These are phyloP conservation scores for Garrulus glandarius DNA, from an alignment of 2,797 vertebrate genomes.

Conservation along the genomic window DNA sequence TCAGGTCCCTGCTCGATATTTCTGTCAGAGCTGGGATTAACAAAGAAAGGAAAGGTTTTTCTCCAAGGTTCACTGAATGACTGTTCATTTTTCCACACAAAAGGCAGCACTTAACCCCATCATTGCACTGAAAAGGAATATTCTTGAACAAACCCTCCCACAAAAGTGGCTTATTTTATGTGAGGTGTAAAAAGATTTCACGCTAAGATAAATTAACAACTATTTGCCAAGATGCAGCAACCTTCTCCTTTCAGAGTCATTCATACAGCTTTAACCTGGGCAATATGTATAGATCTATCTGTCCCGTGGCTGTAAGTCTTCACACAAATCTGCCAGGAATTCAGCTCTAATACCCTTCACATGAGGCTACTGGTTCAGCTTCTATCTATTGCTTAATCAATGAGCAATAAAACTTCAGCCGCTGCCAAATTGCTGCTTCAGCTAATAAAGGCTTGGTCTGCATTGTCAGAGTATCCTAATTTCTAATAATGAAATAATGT, in stretches of 20 bases:
- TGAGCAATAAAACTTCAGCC: conserved; percentile 61
- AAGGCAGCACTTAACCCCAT: not conserved
- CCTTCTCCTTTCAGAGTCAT: conserved; percentile 7
- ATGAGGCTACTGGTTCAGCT: conserved; percentile 23
- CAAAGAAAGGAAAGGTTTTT: not conserved
- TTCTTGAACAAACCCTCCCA: not conserved
- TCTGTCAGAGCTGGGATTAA: not conserved
- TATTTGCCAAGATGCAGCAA: not conserved
- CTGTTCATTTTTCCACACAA: not conserved
- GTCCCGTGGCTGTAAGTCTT: not conserved
- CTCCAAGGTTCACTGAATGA: not conserved
- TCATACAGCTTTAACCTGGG: not conserved
- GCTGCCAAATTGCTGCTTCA: conserved; percentile 57
- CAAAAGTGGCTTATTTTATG: not conserved
- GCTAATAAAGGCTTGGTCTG: conserved; percentile 54
- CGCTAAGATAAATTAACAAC: not conserved
- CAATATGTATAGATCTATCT: not conserved
- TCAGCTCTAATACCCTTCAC: conserved; percentile 39
- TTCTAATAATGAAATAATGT: conserved; percentile 51
- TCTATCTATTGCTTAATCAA: conserved; percentile 71
- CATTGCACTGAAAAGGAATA: not conserved
- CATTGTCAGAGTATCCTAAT: conserved; percentile 51
- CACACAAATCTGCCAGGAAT: conserved; percentile 32
- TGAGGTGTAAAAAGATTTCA: not conserved
- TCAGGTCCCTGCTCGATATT: not conserved